phyloP scores from a whole-genome alignment of 2,888 invertebrate genomes.

The Stegana nigrithorax region DNA sequence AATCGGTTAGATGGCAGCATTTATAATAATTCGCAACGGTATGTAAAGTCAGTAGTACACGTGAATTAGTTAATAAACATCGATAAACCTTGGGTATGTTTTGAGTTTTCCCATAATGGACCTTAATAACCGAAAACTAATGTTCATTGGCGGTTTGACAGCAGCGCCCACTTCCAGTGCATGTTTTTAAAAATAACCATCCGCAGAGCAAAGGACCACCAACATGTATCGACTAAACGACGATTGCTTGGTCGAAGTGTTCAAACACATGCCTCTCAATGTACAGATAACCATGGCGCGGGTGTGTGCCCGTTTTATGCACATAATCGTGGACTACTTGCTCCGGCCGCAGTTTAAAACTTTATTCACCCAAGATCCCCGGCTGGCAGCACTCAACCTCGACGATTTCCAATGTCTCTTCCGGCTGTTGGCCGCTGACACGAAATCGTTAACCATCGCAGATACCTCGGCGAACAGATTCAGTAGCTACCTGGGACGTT shows the following conservation, averaged over 20 bases:
- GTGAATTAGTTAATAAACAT: too few relatives aligned
- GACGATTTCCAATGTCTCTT: background rate
- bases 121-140: too few relatives aligned
- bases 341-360: background rate
- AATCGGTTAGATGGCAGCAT: too few relatives aligned
- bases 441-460: background rate
- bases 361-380: background rate
- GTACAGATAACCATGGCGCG: background rate
- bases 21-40: too few relatives aligned
- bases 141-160: too few relatives aligned
- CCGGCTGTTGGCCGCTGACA: background rate
- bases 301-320: slow-evolving; percentile 3
- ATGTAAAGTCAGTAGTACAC: too few relatives aligned
- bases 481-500: slow-evolving; percentile 1
- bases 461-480: background rate
- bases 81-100: too few relatives aligned
- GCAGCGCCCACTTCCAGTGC: too few relatives aligned
- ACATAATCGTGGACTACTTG: background rate
- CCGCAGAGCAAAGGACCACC: background rate
- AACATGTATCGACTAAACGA: slow-evolving; percentile 7
- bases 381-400: background rate
- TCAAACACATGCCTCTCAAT: background rate
- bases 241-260: slow-evolving; percentile 12
- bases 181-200: too few relatives aligned
- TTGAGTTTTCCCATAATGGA: too few relatives aligned